Evolutionary conservation across 1,140 invertebrate genomes (phyloP).

Genomic region (Mercenaria mercenaria): DNA sequence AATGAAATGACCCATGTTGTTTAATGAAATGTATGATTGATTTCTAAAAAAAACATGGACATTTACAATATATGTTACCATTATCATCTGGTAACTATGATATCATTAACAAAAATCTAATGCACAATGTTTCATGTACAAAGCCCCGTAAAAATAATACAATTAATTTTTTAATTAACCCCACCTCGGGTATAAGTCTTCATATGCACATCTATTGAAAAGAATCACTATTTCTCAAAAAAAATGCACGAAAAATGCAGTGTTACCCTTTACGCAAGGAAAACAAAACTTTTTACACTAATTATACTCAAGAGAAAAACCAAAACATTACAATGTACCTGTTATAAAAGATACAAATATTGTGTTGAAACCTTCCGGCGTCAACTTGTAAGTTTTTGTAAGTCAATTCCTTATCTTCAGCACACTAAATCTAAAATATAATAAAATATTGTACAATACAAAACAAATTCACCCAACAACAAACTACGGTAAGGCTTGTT

Average conservation of each 20-base stretch:
- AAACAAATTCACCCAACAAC: constrained; percentile 38
- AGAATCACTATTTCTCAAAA: neutral
- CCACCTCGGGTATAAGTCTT: neutral
- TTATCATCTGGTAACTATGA: neutral
- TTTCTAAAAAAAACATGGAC: constrained; percentile 25
- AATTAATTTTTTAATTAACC: neutral
- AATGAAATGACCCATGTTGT: constrained; percentile 12
- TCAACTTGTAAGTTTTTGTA: neutral
- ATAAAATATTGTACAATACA: constrained; percentile 43
- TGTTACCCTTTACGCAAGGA: neutral
- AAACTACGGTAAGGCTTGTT: neutral
- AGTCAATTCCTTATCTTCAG: neutral
- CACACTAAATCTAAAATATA: constrained; percentile 20
- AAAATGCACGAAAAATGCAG: constrained; percentile 10
- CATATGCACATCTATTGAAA: neutral
- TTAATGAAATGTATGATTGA: neutral
- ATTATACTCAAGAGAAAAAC: neutral
- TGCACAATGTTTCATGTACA: neutral
- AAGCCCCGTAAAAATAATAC: constrained; percentile 16
- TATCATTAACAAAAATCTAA: neutral
- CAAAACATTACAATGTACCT: neutral
- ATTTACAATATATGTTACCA: neutral
- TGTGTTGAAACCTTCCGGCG: neutral
- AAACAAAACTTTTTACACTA: neutral
- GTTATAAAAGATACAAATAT: neutral